Base-by-base conservation (phyloP, 2,797 vertebrate genomes). In the Pteropus rufus region DNA sequence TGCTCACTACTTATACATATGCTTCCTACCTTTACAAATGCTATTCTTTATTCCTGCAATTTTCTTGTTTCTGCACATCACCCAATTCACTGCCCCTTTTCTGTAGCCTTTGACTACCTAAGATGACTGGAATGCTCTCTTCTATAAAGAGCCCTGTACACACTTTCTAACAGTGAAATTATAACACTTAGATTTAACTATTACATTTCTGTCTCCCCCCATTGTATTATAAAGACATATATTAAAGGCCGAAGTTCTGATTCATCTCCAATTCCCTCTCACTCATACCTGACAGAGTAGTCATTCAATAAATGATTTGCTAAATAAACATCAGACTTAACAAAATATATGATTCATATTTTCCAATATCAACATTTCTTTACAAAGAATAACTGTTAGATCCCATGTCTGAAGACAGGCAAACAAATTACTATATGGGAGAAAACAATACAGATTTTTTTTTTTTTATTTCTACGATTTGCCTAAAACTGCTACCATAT, bases 321-420 rank as follows among this genome's bases (percentile, higher is more conserved):
- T 94, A 94, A 80, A 93, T 65, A 75, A 95, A 84, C 31, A 96
- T 46, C 41, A 93, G 3, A 65, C 7, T 87, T 88, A 62, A 94
- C 12, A 92, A 95, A 95, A 75, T 54, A 46, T 9, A 18, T 69
- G 64, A 62, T 75, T 73, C 3, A 18, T 64, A 83, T 81, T 82
- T 86, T 72, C 69, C 39, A 87, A 46, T n/a, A 60, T 54, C 44
- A 94, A 56, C 6, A 76, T 69, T 94, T 93, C 36, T 79, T 94
- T 96, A 86, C 79, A 52, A 64, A 97, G 21, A 76, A n/a, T 23
- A 72, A 82, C 18, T 23, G 29, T 49, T 65, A 80, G 46, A 21
- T 80, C 52, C 86, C 58, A 70, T 41, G 79, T 54, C 41, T 79
- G 39, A 75, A 62, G 36, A 80, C 0, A 85, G 31, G 3, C 41